These are phyloP conservation scores for Hestina assimilis DNA, from an alignment of 1,140 invertebrate species.

Conservation along the genomic window DNA sequence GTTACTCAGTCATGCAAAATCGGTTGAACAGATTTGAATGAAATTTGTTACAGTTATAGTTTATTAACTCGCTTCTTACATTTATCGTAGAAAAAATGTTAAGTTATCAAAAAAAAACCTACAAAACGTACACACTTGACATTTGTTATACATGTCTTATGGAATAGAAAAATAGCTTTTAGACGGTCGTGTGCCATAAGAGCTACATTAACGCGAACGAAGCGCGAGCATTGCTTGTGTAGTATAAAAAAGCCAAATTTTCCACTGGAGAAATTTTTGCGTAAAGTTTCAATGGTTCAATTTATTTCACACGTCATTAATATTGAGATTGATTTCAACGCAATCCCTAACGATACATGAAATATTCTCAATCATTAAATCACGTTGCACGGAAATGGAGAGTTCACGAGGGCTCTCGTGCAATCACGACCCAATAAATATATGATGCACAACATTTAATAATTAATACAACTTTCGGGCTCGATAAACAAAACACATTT, in stretches of 20 bases:
- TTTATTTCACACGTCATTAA: slow-evolving; percentile 71
- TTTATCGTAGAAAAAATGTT: no score
- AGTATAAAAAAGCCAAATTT: neutral
- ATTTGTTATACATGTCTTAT: no score
- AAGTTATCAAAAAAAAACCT: no score
- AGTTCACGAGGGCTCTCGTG: slow-evolving; percentile 50
- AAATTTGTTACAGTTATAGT: no score
- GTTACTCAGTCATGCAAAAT: no score
- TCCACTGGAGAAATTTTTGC: neutral
- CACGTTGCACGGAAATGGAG: slow-evolving; percentile 51
- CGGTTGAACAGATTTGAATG: no score
- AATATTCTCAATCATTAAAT: slow-evolving; percentile 72
- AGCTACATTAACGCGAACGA: no score
- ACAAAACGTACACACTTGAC: no score
- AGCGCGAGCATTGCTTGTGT: no score
- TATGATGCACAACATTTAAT: slow-evolving; percentile 40
- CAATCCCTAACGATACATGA: slow-evolving; percentile 67
- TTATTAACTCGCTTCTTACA: no score
- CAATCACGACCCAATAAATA: slow-evolving; percentile 56
- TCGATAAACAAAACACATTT: slow-evolving; percentile 11
- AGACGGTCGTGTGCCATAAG: no score
- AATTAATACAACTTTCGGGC: slow-evolving; percentile 26
- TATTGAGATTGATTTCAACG: slow-evolving; percentile 70
- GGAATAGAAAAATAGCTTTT: no score
- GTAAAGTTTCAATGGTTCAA: slow-evolving; percentile 30